Evolutionary conservation across 2,888 invertebrate genomes (phyloP).

Genomic region (Drosophila lacicola): DNA sequence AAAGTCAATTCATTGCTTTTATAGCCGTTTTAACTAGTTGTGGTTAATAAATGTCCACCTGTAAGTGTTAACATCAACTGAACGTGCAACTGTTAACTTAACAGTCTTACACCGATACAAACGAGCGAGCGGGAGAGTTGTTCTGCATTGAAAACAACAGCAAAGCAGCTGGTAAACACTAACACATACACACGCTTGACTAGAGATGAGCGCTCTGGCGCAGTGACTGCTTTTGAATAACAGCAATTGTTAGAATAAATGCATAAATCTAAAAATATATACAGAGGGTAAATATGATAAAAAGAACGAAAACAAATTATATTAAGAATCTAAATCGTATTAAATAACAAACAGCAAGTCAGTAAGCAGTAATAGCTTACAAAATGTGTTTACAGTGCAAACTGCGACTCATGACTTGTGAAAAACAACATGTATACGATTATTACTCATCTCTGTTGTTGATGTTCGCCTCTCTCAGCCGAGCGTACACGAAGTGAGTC

Average conservation of each 20-base stretch:
- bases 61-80: conserved; percentile 25
- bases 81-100: conserved; percentile 46
- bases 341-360: no score
- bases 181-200: conserved; percentile 22
- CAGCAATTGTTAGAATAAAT: background rate
- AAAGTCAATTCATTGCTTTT: no score
- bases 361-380: no score
- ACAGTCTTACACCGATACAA: conserved; percentile 42
- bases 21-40: background rate
- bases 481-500: conserved; percentile 48
- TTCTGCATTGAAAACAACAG: conserved; percentile 42
- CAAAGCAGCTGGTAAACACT: conserved; percentile 56
- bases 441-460: conserved; percentile 39
- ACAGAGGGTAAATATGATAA: no score
- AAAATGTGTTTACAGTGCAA: background rate
- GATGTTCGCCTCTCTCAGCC: conserved; percentile 39
- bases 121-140: conserved; percentile 33
- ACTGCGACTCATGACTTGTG: conserved; percentile 8
- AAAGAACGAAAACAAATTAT: background rate
- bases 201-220: conserved; percentile 28
- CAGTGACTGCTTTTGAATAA: conserved; percentile 4
- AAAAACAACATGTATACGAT: conserved; percentile 14
- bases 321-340: no score
- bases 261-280: background rate
- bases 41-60: background rate